A percentile compares a stretch with the other conserved stretches of the same genome.
Conservation (phyloP, 2,797 vertebrate genomes). For the Aeoliscus strigatus region DNA sequence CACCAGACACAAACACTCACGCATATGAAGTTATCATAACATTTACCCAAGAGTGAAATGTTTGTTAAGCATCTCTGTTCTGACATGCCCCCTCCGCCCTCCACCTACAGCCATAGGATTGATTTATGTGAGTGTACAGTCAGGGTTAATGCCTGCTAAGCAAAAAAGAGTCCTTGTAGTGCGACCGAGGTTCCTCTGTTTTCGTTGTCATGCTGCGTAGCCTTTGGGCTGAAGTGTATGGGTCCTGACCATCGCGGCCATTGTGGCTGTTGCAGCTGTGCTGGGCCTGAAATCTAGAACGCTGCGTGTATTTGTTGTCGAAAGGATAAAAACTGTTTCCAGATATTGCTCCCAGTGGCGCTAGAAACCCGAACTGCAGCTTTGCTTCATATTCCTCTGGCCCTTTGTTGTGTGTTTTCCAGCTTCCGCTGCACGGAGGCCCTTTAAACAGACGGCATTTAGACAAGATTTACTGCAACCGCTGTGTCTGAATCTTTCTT, state of each 20-base stretch:
- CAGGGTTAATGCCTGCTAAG: too few relatives aligned
- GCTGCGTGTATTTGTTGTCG: conserved; percentile 54
- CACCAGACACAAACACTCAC: conserved; percentile 63
- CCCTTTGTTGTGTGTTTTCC: conserved; percentile 62
- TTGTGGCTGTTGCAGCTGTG: conserved; percentile 62
- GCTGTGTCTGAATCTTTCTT: conserved; percentile 25
- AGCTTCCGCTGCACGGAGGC: conserved; percentile 35
- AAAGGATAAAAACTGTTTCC: conserved; percentile 69
- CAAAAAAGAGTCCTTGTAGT: too few relatives aligned
- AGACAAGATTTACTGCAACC: conserved; percentile 28
- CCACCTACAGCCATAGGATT: conserved; percentile 25
- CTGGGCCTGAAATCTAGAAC: conserved; percentile 57
- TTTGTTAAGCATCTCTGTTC: conserved; percentile 31
- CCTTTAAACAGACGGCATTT: conserved; percentile 32
- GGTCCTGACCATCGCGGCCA: conserved; percentile 56
- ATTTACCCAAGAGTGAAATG: conserved; percentile 54
- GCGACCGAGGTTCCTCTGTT: conserved; percentile 19
- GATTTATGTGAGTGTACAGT: conserved; percentile 39
- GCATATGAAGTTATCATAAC: conserved; percentile 65
- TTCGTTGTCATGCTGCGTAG: conserved; percentile 46
- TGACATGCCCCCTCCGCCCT: conserved; percentile 11
- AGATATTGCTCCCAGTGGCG: conserved; percentile 67
- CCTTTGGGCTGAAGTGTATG: conserved; percentile 49
- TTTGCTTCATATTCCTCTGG: conserved; percentile 58
- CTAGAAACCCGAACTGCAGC: conserved; percentile 57